Evolutionary conservation across 2,797 vertebrate species (phyloP).

Genomic region (Aldrovandia affinis): DNA sequence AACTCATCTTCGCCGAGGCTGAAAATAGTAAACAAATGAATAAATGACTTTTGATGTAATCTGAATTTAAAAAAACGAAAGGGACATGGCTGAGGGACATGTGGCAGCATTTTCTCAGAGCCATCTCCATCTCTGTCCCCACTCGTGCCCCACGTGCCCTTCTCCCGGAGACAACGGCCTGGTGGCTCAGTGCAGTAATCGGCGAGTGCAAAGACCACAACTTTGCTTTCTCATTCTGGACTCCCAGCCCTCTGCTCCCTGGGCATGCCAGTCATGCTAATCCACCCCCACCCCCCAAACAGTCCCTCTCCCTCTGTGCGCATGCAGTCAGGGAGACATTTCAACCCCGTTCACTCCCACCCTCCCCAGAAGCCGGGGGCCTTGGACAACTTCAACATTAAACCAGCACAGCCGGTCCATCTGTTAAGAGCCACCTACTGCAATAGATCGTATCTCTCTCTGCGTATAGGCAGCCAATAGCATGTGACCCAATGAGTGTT

Average conservation of each 20-base stretch:
- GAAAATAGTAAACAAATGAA: neutral
- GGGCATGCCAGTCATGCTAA: conserved; percentile 21
- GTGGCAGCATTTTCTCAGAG: neutral
- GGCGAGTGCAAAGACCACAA: neutral
- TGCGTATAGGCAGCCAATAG: neutral
- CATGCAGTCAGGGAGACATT: conserved; percentile 44
- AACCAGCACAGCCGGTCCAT: conserved; percentile 19
- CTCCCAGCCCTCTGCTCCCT: conserved; percentile 16
- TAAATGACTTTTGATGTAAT: neutral
- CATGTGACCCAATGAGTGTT: neutral
- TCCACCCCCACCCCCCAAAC: neutral
- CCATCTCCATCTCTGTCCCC: neutral
- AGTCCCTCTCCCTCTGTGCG: conserved; percentile 24
- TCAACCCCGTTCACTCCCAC: conserved; percentile 19
- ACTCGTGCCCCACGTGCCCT: neutral
- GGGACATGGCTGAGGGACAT: neutral
- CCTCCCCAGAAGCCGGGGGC: conserved; percentile 33
- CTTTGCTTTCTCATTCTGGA: conserved; percentile 10
- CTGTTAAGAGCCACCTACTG: neutral
- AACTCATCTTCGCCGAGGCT: conserved; percentile 37
- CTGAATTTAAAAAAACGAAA: neutral
- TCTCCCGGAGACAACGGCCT: neutral
- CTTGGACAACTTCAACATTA: conserved; percentile 34
- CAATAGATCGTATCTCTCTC: neutral
- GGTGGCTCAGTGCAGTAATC: conserved; percentile 31